A percentile compares a stretch with the other conserved stretches of the same genome.
Conservation (phyloP, 2,888 invertebrate genomes). For the Melieria omissa region DNA sequence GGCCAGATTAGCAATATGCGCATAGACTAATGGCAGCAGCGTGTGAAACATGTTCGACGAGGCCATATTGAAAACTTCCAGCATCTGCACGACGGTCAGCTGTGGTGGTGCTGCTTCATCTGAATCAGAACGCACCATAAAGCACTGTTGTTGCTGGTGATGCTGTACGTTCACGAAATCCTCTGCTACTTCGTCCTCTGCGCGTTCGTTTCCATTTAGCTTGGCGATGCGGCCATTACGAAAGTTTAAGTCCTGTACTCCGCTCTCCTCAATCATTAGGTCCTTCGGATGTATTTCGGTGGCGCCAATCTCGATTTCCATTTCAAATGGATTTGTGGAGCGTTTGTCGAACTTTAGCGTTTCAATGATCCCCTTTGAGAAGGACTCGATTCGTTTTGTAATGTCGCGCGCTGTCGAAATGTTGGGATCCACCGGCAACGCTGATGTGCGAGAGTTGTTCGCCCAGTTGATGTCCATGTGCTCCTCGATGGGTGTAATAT, state of each 20-base stretch:
- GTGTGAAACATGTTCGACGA: constrained; percentile 74
- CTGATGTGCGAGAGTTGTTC: constrained; percentile 63
- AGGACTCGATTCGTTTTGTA: constrained; percentile 66
- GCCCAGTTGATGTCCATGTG: constrained; percentile 67
- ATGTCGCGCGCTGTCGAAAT: constrained; percentile 64
- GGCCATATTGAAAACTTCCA: constrained; percentile 65
- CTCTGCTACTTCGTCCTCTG: constrained; percentile 58
- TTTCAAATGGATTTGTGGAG: constrained; percentile 67
- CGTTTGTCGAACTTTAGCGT: constrained; percentile 66
- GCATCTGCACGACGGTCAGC: constrained; percentile 59
- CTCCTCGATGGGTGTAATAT: constrained; percentile 67
- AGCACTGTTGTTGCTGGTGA: constrained; percentile 31
- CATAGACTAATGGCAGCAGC: constrained; percentile 84
- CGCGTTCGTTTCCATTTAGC: constrained; percentile 64
- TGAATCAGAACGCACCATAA: constrained; percentile 56
- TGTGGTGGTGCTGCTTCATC: constrained; percentile 57
- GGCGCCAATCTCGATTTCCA: constrained; percentile 67
- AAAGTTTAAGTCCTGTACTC: constrained; percentile 60
- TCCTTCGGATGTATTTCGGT: constrained; percentile 65
- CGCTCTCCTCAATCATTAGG: constrained; percentile 61
- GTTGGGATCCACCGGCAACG: constrained; percentile 60
- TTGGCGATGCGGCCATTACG: constrained; percentile 63
- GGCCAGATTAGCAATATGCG: constrained; percentile 82
- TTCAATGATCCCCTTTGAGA: constrained; percentile 67
- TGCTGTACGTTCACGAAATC: constrained; percentile 49